A percentile compares a stretch with the other conserved stretches of the same genome.
These are phyloP conservation scores for Spondyliosoma cantharus DNA, from an alignment of 2,797 vertebrate genomes.

Conservation along the genomic window DNA sequence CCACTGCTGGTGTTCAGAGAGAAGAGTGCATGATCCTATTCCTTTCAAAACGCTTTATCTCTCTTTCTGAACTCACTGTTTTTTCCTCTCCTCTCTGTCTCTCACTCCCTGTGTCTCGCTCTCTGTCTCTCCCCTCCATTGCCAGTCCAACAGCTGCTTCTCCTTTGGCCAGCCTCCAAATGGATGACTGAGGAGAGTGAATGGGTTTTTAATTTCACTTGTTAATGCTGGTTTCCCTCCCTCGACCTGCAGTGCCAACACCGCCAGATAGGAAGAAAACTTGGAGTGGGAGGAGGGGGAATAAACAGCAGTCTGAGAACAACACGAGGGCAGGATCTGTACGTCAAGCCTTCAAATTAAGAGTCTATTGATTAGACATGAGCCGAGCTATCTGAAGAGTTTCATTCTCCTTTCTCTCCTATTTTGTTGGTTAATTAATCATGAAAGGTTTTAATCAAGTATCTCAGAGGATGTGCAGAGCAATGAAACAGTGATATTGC, in stretches of 20 bases:
- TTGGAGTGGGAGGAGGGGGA: constrained; percentile 17
- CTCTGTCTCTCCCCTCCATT: constrained; percentile 10
- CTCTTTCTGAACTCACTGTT: constrained; percentile 19
- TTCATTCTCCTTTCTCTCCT: constrained; percentile 28
- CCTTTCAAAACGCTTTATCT: constrained; percentile 35
- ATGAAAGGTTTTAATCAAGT: constrained; percentile 42
- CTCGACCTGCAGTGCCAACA: constrained; percentile 48
- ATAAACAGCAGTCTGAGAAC: constrained; percentile 44
- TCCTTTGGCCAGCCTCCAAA: constrained; percentile 70
- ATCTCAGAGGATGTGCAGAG: constrained; percentile 30
- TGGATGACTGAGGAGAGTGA: constrained; percentile 70
- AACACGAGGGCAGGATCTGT: constrained; percentile 38
- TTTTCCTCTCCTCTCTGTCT: background rate
- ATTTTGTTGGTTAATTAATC: constrained; percentile 61
- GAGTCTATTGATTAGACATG: constrained; percentile 55
- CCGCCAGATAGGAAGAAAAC: constrained; percentile 31
- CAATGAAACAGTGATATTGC: constrained; percentile 37
- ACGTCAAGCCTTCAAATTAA: constrained; percentile 58
- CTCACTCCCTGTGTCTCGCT: constrained; percentile 2
- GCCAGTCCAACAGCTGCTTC: constrained; percentile 73
- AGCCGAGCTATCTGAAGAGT: constrained; percentile 38
- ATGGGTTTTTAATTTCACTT: constrained; percentile 80
- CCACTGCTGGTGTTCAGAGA: constrained; percentile 24
- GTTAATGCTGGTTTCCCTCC: constrained; percentile 60
- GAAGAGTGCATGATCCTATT: constrained; percentile 19